Evolutionary conservation across 1,140 invertebrate genomes (phyloP), one percentile per base, ranked within the genome.

Genomic region (Ctenoplectra terminalis): DNA sequence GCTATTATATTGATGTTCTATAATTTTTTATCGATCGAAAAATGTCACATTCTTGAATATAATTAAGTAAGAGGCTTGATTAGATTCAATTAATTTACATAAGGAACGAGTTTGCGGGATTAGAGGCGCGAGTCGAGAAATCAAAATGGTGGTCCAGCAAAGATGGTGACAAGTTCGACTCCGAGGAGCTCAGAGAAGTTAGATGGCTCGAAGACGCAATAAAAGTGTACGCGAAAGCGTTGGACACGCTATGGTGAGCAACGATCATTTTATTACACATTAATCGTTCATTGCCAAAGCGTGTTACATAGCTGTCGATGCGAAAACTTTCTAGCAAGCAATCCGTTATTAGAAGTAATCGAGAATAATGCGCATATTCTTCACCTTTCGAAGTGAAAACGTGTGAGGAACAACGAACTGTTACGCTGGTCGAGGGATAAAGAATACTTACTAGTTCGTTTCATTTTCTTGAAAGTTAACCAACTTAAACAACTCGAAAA

Each of bases 131-230:
- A 80, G 88, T 93, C 0, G 82, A 90, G 66, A 91, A 90, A 31
- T 93, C 92, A 3, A 90, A 88, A 63, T 93, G 91, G 86, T 92
- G 92, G 91, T 17, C 67, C 2, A 75, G 64, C 13, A 83, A 86
- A 20, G 84, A 89, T 2, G 80, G 6, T 15, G 84, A 69, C 13
- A 89, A 85, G 58, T 92, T 86, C 69, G 87, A 93, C 48, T 37
- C 85, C 15, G 90, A 92, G 61, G 90, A 92, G 34, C 58, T 93
- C n/a, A 84, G 89, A 58, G 91, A 92, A 17, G 88, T 92, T 1
- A 85, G 90, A 61, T 93, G 92, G 92, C 73, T 93, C 40, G 85
- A 92, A 56, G 81, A 90, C 63, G 92, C 92, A 15, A 77, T 93
- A 75, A 74, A 87, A 3, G 86, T 89, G 76, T 93, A 92, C 50